These are phyloP conservation scores for Heterohyrax brucei DNA, from an alignment of 2,797 vertebrate genomes.

Conservation along the genomic window DNA sequence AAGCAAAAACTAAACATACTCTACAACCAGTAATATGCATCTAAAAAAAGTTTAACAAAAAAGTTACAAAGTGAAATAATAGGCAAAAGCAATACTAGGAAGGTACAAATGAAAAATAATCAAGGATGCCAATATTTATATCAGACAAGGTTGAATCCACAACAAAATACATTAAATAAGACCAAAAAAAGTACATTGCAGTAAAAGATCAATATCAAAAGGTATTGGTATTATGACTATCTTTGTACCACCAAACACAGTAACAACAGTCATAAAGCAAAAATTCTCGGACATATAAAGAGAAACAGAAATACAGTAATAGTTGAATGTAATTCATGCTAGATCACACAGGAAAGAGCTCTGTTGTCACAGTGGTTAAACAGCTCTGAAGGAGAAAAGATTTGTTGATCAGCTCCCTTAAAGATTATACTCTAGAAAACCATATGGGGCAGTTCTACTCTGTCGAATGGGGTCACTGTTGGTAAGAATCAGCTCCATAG, in stretches of 20 bases:
- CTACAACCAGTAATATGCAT: rapidly evolving
- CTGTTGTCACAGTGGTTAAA: too few relatives aligned
- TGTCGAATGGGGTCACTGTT: too few relatives aligned
- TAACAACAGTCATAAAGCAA: background rate
- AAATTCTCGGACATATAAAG: background rate
- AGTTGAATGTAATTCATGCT: background rate
- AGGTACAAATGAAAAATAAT: background rate
- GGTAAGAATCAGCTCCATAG: too few relatives aligned
- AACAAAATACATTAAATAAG: background rate
- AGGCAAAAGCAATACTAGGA: background rate
- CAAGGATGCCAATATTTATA: background rate
- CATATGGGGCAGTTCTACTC: too few relatives aligned
- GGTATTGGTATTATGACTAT: background rate
- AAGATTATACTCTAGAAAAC: too few relatives aligned
- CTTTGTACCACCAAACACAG: background rate
- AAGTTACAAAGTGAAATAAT: background rate
- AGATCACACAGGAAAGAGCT: background rate
- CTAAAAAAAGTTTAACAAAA: background rate
- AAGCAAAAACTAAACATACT: background rate
- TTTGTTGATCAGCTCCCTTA: too few relatives aligned
- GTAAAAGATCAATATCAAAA: background rate
- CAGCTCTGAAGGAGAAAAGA: too few relatives aligned
- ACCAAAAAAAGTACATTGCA: background rate
- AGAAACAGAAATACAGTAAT: background rate
- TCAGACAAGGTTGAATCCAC: background rate